Base-by-base conservation (phyloP, 2,888 invertebrate genomes). In the Melanostoma mellinum region DNA sequence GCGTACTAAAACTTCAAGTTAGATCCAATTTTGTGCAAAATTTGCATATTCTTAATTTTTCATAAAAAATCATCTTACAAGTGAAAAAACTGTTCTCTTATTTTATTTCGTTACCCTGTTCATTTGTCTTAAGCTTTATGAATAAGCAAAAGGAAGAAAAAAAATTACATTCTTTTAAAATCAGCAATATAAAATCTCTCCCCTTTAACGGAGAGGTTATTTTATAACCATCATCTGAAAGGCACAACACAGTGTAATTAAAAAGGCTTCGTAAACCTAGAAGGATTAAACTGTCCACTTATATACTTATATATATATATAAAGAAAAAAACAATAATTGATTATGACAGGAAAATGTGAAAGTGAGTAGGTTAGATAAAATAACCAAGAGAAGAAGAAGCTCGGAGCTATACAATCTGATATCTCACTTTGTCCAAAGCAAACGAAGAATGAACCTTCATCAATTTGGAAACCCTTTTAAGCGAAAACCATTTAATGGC, bases 271-370 rank as follows among this genome's bases (percentile, higher is more conserved):
- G 30, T 60, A 46, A 75, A 60, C 52, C 52, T 73, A 72, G n/a
- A 40, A 48, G 72, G 78, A 73, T 73, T 78, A 78, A 78, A 73
- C 53, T 73, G 73, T 61, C 78, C 60, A 55, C 60, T 67, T 78
- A 38, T 30, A n/a, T n/a, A n/a, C n/a, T n/a, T n/a, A n/a, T n/a
- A n/a, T n/a, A n/a, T n/a, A 55, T 30, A 48, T 20, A 48, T n/a
- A 48, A 36, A 44, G 58, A 20, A 20, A 74, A 50, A 78, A 72
- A 72, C 42, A 33, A 55, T 65, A 67, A 73, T 78, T 78, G 67
- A 73, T 78, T 78, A 73, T 73, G 60, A 53, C 69, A 65, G 58
- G 44, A 53, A 42, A 60, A 58, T 32, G 44, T 58, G 44, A 55
- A 69, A 55, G 38, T 32, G 44, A 67, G 32, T 63, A 63, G 61